phyloP scores from a whole-genome alignment of 1,140 invertebrate species.

The Drosophila micromelanica region DNA sequence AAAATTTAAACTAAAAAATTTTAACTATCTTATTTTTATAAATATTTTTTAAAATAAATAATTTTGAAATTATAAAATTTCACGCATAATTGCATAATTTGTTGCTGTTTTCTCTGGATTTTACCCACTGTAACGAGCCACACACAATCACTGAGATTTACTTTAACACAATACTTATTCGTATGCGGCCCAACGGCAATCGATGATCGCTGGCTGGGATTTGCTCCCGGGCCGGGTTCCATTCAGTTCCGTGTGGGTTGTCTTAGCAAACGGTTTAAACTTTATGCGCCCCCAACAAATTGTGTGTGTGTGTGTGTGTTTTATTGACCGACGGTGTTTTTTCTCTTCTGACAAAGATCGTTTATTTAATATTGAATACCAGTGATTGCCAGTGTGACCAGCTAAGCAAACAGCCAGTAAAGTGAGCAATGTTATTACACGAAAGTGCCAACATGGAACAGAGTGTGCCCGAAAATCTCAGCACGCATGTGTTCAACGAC shows the following conservation, averaged over 20 bases:
- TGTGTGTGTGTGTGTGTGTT: slow-evolving; percentile 2
- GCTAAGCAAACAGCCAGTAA: neutral
- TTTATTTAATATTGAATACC: slow-evolving; percentile 8
- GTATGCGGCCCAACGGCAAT: slow-evolving; percentile 63
- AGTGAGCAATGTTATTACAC: slow-evolving; percentile 63
- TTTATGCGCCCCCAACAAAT: slow-evolving; percentile 16
- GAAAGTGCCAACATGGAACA: slow-evolving; percentile 71
- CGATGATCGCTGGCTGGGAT: slow-evolving; percentile 65
- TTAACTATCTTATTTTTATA: too few relatives aligned
- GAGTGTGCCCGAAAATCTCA: slow-evolving; percentile 74
- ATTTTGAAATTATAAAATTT: too few relatives aligned
- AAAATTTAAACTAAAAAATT: too few relatives aligned
- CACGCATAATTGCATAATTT: neutral
- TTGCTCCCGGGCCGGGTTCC: slow-evolving; percentile 52
- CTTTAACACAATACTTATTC: slow-evolving; percentile 56
- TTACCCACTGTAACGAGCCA: slow-evolving; percentile 53
- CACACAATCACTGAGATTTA: slow-evolving; percentile 63
- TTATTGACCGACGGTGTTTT: slow-evolving; percentile 60
- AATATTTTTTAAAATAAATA: too few relatives aligned
- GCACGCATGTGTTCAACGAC: slow-evolving; percentile 63
- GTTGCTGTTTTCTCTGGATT: neutral
- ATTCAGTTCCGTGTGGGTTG: slow-evolving; percentile 80
- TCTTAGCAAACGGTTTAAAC: slow-evolving; percentile 67
- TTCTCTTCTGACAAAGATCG: slow-evolving; percentile 27
- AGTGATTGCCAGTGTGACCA: neutral